Percentiles rank a stretch among this genome's conserved stretches.
These are phyloP conservation scores for Ptychodera flava DNA, from an alignment of 35 echinoderm and acorn worm genomes.

Conservation along the genomic window DNA sequence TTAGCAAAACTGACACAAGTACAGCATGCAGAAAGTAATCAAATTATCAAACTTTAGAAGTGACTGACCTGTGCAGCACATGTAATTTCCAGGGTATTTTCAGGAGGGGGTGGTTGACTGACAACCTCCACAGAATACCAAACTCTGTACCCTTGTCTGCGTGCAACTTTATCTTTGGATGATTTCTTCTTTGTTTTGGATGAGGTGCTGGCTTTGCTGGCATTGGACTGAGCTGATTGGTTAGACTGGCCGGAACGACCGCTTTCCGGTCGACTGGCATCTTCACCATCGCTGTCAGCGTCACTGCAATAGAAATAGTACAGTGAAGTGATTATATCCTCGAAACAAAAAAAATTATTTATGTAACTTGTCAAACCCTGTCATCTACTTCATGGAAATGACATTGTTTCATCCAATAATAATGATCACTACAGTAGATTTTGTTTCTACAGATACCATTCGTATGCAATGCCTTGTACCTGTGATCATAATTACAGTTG, in stretches of 20 bases:
- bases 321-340: too few relatives aligned
- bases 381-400: slow-evolving; percentile 33
- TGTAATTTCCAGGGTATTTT: slow-evolving; percentile 49
- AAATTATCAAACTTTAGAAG: too few relatives aligned
- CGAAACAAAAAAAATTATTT: too few relatives aligned
- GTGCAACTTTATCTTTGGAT: not conserved
- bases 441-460: too few relatives aligned
- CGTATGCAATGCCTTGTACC: too few relatives aligned
- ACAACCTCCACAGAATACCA: slow-evolving; percentile 82
- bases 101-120: slow-evolving; percentile 51
- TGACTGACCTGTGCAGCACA: slow-evolving; percentile 65
- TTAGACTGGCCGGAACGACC: slow-evolving; percentile 38
- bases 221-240: slow-evolving; percentile 11
- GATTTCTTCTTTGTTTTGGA: not conserved
- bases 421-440: not conserved
- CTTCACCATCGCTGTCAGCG: slow-evolving; percentile 10
- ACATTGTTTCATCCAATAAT: not conserved
- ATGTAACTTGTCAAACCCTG: too few relatives aligned
- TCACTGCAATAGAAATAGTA: slow-evolving; percentile 7
- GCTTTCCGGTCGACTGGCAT: slow-evolving; percentile 36
- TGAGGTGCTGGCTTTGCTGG: not conserved
- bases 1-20: too few relatives aligned
- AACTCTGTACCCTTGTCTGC: slow-evolving; percentile 59
- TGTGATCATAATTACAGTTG: too few relatives aligned
- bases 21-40: too few relatives aligned